Percentiles rank a stretch among this genome's conserved stretches.
These are phyloP conservation scores for Campylomormyrus tamandua DNA, from an alignment of 2,113 vertebrate species.

Conservation along the genomic window DNA sequence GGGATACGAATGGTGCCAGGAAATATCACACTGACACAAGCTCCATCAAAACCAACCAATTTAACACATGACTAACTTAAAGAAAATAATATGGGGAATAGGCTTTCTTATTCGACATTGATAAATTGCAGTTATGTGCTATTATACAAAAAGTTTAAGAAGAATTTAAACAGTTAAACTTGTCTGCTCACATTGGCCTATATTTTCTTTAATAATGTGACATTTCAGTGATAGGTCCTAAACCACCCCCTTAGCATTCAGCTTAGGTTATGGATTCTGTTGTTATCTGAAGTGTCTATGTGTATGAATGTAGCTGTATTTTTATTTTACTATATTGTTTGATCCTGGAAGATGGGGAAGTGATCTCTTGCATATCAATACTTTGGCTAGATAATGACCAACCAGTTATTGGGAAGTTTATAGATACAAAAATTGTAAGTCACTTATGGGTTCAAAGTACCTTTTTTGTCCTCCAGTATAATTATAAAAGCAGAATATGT, in stretches of 20 bases:
- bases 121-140: conserved; percentile 12
- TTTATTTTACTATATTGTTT: not conserved
- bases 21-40: conserved; percentile 1
- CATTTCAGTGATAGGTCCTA: not conserved
- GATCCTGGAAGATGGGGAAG: not conserved
- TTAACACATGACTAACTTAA: conserved; percentile 20
- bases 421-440: not conserved
- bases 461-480: conserved; percentile 6
- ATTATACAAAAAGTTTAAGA: conserved; percentile 18
- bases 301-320: not conserved
- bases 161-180: conserved; percentile 8
- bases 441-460: conserved; percentile 8
- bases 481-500: conserved; percentile 24
- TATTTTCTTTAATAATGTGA: not conserved
- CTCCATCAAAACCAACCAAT: conserved; percentile 10
- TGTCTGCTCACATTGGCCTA: not conserved
- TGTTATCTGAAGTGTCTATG: not conserved
- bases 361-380: not conserved
- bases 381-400: not conserved
- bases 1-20: not conserved
- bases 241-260: not conserved
- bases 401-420: not conserved
- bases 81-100: not conserved
- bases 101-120: conserved; percentile 13
- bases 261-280: not conserved